These are phyloP conservation scores for Tenrec ecaudatus DNA, from an alignment of 2,113 vertebrate species.

Conservation along the genomic window DNA sequence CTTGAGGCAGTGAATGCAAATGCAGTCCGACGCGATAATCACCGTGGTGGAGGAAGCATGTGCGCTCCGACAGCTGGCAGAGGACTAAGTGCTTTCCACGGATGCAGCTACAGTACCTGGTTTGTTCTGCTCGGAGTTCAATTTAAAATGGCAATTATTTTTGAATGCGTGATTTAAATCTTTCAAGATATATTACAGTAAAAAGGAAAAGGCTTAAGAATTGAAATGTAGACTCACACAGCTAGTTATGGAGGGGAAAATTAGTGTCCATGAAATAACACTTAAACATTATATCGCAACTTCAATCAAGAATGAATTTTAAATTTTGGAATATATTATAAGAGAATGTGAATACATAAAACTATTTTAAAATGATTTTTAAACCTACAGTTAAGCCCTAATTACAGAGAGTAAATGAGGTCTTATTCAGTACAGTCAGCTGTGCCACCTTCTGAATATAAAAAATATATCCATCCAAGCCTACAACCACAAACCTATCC, in stretches of 20 bases:
- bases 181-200: conserved; percentile 68
- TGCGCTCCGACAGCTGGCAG: background rate
- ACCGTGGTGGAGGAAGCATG: conserved; percentile 53
- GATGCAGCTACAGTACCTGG: conserved; percentile 68
- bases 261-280: conserved; percentile 74
- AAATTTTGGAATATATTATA: conserved; percentile 72
- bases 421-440: conserved; percentile 49
- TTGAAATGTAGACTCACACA: conserved; percentile 62
- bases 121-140: conserved; percentile 78
- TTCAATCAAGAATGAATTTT: conserved; percentile 72
- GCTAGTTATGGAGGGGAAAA: conserved; percentile 56
- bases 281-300: conserved; percentile 56
- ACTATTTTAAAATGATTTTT: conserved; percentile 69
- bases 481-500: background rate
- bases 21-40: conserved; percentile 59
- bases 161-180: conserved; percentile 70
- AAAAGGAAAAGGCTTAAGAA: conserved; percentile 47
- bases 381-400: conserved; percentile 67
- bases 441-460: conserved; percentile 10
- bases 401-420: conserved; percentile 73
- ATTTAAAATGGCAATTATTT: conserved; percentile 79
- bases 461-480: background rate
- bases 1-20: conserved; percentile 66
- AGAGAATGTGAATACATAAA: conserved; percentile 64
- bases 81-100: background rate